Evolutionary conservation across 2,797 vertebrate genomes (phyloP).

Genomic region (Melanotaenia nigrans): DNA sequence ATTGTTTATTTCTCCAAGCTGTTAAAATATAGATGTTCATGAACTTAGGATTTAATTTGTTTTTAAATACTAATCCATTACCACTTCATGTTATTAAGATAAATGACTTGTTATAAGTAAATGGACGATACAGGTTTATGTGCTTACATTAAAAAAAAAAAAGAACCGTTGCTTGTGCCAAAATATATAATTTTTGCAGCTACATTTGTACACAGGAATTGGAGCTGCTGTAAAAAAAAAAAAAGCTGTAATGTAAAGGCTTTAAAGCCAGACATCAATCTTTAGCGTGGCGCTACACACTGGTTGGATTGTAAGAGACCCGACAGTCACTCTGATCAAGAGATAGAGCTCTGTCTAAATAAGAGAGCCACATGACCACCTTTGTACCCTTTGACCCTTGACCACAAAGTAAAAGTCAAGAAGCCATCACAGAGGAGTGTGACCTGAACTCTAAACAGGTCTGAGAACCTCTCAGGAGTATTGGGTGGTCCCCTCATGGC

Average conservation of each 20-base stretch:
- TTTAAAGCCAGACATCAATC: slow-evolving; percentile 39
- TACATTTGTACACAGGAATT: slow-evolving; percentile 58
- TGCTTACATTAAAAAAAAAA: slow-evolving; percentile 53
- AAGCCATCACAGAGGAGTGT: slow-evolving; percentile 61
- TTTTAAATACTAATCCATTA: slow-evolving; percentile 77
- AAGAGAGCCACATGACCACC: slow-evolving; percentile 75
- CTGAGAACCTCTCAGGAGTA: slow-evolving; percentile 68
- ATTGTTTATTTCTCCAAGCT: slow-evolving; percentile 56
- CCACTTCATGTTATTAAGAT: slow-evolving; percentile 47
- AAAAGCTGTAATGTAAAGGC: slow-evolving; percentile 1
- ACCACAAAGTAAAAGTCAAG: slow-evolving; percentile 67
- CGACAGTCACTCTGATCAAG: slow-evolving; percentile 31
- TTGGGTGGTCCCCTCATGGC: slow-evolving; percentile 70
- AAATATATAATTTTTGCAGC: slow-evolving; percentile 75
- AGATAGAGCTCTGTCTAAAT: slow-evolving; percentile 54
- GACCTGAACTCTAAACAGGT: slow-evolving; percentile 62
- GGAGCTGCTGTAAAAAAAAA: slow-evolving; percentile 62
- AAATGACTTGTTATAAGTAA: slow-evolving; percentile 46
- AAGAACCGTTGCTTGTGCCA: slow-evolving; percentile 78
- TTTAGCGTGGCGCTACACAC: slow-evolving; percentile 41
- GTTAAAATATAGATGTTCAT: slow-evolving; percentile 63
- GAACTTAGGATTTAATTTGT: slow-evolving; percentile 66
- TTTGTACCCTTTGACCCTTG: slow-evolving; percentile 57
- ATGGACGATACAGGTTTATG: slow-evolving; percentile 59
- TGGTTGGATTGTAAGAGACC: slow-evolving; percentile 39